phyloP scores from a whole-genome alignment of 1,140 invertebrate genomes.

The Brachionus paranguensis region DNA sequence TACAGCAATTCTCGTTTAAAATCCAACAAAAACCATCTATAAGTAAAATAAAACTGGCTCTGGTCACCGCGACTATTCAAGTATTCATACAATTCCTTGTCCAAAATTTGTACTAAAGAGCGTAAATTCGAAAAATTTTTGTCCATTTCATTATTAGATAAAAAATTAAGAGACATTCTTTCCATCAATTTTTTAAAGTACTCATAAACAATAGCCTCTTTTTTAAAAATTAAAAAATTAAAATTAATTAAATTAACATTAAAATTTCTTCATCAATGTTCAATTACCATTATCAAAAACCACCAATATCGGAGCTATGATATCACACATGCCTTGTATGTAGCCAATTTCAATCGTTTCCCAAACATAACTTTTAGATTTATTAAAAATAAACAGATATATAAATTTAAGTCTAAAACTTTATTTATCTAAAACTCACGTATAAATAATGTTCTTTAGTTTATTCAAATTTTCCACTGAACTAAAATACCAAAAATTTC shows the following conservation, averaged over 20 bases:
- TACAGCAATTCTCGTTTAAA: conserved; percentile 39
- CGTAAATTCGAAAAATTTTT: conserved; percentile 2
- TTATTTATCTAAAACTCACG: conserved; percentile 57
- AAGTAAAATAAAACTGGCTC: conserved; percentile 38
- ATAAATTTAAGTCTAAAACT: too few species aligned
- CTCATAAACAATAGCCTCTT: conserved; percentile 13
- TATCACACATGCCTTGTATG: conserved; percentile 81
- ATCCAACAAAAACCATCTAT: conserved; percentile 39
- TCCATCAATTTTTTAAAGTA: conserved; percentile 32
- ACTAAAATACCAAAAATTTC: conserved; percentile 83
- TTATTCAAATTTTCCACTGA: conserved; percentile 79
- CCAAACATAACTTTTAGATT: conserved; percentile 72
- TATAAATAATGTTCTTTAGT: conserved; percentile 90
- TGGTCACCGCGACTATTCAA: conserved; percentile 2
- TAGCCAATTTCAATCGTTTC: conserved; percentile 79
- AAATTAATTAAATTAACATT: too few species aligned
- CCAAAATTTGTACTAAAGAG: conserved; percentile 18
- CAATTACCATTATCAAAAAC: conserved; percentile 72
- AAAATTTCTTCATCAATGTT: not conserved
- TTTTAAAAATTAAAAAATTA: not conserved
- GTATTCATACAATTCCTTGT: conserved; percentile 16
- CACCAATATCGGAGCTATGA: conserved; percentile 82
- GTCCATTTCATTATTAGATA: not conserved
- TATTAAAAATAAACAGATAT: not conserved
- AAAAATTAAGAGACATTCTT: conserved; percentile 22